Base-by-base conservation (phyloP, 2,888 invertebrate species). In the Trissoscelio sp. region DNA sequence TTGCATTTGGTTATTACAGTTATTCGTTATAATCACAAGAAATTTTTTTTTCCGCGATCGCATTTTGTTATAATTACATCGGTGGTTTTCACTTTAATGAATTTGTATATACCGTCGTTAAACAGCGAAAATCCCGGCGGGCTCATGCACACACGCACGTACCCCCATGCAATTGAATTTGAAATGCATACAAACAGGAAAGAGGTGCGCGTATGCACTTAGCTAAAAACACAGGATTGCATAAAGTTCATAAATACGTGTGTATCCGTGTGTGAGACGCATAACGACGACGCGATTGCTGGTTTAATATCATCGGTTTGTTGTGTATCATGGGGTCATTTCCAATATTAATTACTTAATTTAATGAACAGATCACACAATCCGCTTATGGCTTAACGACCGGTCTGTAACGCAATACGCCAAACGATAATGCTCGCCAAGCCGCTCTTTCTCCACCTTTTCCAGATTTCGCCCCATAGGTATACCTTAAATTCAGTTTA, bases 271-370 rank as follows among this genome's bases (percentile, higher is more conserved):
- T 64, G 60, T 39, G 70, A 74, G 67, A 57, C 24, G 28, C 24
- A 28, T 39, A 62, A 73, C 69, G 44, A 66, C 44, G 34, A 16
- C 46, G 81, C 67, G 57, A 60, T 81, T 67, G 67, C 62, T 78
- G 69, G 69, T 78, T 69, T 55, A 72, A 53, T 81, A 62, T 60
- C 66, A 77, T 64, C 69, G 69, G 73, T 51, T 67, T 70, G 72
- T 44, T 72, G 55, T 83, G 64, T 62, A 79, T 83, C 77, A 67
- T 31, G 55, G 51, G 67, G 74, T 74, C 81, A 79, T 85, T 85
- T 85, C 82, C 82, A 81, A 86, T 86, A 87, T 87, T 87, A 86
- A 88, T 87, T 85, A 86, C 84, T 85, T 84, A 83, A 86, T 87
- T 87, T 85, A 86, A 88, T 87, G 86, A 85, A 86, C 83, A 85